These are phyloP conservation scores for Mallotus villosus DNA, from an alignment of 2,797 vertebrate genomes.

Conservation along the genomic window DNA sequence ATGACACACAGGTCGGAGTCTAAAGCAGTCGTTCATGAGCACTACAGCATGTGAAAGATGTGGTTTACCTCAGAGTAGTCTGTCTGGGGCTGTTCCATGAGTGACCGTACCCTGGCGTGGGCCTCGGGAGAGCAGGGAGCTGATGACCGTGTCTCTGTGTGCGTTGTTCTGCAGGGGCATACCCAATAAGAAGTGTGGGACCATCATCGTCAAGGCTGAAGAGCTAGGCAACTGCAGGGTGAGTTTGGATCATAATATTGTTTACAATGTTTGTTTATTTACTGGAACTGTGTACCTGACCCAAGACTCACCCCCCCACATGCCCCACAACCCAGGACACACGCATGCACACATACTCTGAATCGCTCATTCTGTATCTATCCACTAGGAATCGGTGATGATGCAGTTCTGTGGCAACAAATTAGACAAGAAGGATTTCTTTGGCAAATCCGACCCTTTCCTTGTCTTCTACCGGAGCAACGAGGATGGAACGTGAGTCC, in stretches of 20 bases:
- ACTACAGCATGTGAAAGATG: neutral
- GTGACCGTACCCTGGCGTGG: neutral
- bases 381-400: conserved; percentile 85
- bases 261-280: neutral
- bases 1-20: neutral
- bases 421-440: conserved; percentile 95
- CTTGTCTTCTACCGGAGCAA: conserved; percentile 92
- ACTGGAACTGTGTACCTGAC: neutral
- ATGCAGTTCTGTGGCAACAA: conserved; percentile 96
- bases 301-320: neutral
- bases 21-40: neutral
- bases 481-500: conserved; percentile 88
- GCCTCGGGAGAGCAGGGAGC: neutral
- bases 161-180: conserved; percentile 77
- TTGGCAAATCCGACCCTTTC: conserved; percentile 92
- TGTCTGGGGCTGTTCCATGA: no score
- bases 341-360: conserved; percentile 16
- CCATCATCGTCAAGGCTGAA: conserved; percentile 90
- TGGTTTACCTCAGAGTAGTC: neutral
- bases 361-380: conserved; percentile 8
- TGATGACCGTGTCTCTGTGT: conserved; percentile 11
- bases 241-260: conserved; percentile 58
- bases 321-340: neutral
- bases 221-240: conserved; percentile 95
- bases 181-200: conserved; percentile 90